Evolutionary conservation across 2,888 invertebrate species (phyloP).

Genomic region (Tuta absoluta): DNA sequence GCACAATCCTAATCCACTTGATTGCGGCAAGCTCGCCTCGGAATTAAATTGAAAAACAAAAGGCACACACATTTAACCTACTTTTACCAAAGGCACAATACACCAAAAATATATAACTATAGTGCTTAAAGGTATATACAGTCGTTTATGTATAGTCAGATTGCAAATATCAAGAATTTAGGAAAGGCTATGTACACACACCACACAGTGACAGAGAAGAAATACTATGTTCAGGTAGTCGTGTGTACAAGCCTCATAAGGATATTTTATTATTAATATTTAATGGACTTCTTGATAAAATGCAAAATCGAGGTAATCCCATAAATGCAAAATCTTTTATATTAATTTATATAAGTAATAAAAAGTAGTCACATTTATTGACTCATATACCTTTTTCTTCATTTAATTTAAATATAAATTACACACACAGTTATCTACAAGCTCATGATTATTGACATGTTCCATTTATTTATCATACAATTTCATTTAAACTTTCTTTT

Average conservation of each 20-base stretch:
- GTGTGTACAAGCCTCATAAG: neutral
- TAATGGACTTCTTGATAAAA: neutral
- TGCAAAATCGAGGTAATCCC: neutral
- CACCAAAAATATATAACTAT: conserved; percentile 41
- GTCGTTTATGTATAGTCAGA: neutral
- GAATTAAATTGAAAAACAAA: conserved; percentile 54
- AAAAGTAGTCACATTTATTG: neutral
- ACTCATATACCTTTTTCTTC: neutral
- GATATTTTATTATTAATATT: neutral
- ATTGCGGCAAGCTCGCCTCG: neutral
- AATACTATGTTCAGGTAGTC: neutral
- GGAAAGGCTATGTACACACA: neutral
- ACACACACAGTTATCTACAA: conserved; percentile 53
- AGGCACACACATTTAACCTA: conserved; percentile 76
- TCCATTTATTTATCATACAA: conserved; percentile 49
- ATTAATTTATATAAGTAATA: neutral
- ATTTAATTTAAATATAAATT: conserved; percentile 23
- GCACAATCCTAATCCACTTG: neutral
- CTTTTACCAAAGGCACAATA: conserved; percentile 74
- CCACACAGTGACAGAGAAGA: neutral
- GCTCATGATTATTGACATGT: conserved; percentile 64
- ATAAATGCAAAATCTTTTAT: conserved; percentile 23
- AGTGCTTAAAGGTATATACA: neutral
- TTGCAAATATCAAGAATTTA: neutral
- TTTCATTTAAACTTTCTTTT: conserved; percentile 52